Percentiles rank a stretch among this genome's conserved stretches.
These are phyloP conservation scores for Pseudonaja textilis DNA, from an alignment of 2,113 vertebrate species.

Conservation along the genomic window DNA sequence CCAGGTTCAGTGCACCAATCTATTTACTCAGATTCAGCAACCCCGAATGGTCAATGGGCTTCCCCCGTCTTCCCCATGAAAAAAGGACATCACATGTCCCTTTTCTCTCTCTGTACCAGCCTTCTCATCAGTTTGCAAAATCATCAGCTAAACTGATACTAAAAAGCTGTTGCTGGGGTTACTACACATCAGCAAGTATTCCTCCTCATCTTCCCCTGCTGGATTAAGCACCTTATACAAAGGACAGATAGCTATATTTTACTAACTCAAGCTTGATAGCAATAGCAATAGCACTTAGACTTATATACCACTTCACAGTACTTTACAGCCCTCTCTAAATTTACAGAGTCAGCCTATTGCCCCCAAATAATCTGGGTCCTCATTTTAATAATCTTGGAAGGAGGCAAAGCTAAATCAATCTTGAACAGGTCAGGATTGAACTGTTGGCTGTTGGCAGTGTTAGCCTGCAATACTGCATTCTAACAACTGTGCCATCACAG, in stretches of 20 bases:
- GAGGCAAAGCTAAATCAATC: too few species aligned
- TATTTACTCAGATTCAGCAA: slow-evolving; percentile 14
- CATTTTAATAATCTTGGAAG: too few species aligned
- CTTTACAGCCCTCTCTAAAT: too few species aligned
- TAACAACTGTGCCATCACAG: too few species aligned
- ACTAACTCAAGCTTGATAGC: slow-evolving; percentile 24
- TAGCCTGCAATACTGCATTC: too few species aligned
- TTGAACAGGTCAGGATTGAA: too few species aligned
- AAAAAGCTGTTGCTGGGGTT: slow-evolving; percentile 53
- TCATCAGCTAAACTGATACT: not conserved
- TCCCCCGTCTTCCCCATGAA: not conserved
- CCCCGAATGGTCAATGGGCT: not conserved
- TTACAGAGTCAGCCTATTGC: too few species aligned
- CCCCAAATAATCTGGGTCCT: too few species aligned
- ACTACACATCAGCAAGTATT: slow-evolving; percentile 24
- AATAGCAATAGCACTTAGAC: too few species aligned
- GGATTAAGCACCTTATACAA: slow-evolving; percentile 37
- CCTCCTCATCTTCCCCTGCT: not conserved
- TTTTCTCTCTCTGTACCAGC: not conserved
- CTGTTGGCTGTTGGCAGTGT: too few species aligned
- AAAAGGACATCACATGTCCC: rapidly evolving
- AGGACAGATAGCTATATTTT: slow-evolving; percentile 49
- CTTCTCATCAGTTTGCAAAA: not conserved
- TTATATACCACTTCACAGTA: too few species aligned
- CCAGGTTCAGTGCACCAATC: slow-evolving; percentile 26